Conservation (phyloP, 2,888 invertebrate genomes). For the Syrista parreyssii region DNA sequence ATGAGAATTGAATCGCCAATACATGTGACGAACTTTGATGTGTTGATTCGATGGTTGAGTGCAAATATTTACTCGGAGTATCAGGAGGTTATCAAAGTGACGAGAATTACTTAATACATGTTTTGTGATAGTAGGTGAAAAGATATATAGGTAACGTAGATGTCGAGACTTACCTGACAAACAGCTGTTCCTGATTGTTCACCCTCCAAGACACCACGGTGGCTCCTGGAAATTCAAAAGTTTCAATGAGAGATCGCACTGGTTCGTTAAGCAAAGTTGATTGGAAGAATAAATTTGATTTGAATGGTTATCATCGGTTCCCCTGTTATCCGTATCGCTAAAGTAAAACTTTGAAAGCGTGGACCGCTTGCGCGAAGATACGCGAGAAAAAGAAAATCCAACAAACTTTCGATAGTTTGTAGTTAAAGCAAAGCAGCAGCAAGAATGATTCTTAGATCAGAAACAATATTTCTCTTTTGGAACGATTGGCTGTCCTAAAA, state of each 20-base stretch:
- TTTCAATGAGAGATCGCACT: slow-evolving; percentile 11
- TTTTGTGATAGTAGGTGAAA: background rate
- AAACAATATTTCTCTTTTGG: background rate
- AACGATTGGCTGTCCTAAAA: background rate
- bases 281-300: background rate
- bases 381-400: background rate
- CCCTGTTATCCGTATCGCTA: background rate
- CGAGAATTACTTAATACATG: background rate
- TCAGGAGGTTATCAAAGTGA: background rate
- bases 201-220: slow-evolving; percentile 97
- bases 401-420: background rate
- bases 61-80: background rate
- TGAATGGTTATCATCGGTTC: background rate
- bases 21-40: background rate
- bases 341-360: background rate
- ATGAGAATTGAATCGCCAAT: background rate
- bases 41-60: background rate
- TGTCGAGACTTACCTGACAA: slow-evolving; percentile 83
- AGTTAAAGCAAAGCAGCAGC: background rate
- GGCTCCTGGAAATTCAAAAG: slow-evolving; percentile 78
- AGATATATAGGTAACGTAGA: background rate
- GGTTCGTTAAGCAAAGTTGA: background rate
- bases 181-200: slow-evolving; percentile 95
- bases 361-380: background rate
- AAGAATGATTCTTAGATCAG: background rate